These are phyloP conservation scores for Delichon dasypus DNA, from an alignment of 2,797 vertebrate species.

Conservation along the genomic window DNA sequence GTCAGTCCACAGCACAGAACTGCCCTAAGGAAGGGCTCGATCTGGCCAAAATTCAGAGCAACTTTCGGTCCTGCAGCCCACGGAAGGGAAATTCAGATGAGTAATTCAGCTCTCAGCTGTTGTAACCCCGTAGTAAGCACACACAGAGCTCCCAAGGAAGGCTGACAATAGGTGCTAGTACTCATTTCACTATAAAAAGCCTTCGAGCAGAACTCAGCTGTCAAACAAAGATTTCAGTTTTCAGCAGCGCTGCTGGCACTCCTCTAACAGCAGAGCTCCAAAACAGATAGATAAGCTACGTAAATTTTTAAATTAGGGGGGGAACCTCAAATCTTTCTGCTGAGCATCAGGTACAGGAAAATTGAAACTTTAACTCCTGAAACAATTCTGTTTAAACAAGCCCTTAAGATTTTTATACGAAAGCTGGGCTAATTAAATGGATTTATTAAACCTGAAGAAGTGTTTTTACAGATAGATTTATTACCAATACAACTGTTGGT, in stretches of 20 bases:
- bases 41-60: neutral
- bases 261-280: neutral
- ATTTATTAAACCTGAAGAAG: neutral
- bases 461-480: neutral
- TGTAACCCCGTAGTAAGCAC: neutral
- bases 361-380: neutral
- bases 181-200: neutral
- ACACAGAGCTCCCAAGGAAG: neutral
- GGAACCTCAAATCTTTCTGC: neutral
- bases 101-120: neutral
- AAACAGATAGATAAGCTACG: fast-evolving
- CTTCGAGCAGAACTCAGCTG: neutral
- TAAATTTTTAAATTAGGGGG: neutral
- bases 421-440: neutral
- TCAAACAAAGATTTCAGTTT: neutral
- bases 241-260: neutral
- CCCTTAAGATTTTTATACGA: neutral
- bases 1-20: neutral
- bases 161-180: neutral
- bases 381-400: neutral
- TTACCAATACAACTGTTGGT: neutral
- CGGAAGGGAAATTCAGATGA: neutral
- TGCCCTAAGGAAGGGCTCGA: fast-evolving
- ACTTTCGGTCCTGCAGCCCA: neutral
- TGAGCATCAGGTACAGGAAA: neutral